Conservation (phyloP, 2,113 vertebrate species). For the Myxocyprinus asiaticus region DNA sequence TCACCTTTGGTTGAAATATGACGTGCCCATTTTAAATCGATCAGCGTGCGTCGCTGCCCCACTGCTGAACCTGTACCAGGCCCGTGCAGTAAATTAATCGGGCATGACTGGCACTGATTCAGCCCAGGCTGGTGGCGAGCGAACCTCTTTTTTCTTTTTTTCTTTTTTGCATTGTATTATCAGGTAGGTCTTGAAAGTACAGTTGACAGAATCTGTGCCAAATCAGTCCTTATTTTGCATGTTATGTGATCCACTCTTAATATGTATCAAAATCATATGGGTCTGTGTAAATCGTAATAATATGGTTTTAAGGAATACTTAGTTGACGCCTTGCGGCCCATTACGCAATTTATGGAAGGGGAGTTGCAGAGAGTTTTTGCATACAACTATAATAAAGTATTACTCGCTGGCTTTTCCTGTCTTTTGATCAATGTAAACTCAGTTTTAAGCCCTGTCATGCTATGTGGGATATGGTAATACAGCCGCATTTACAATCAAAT, state of each 20-base stretch:
- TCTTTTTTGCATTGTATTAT: no score
- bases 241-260: no score
- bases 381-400: background rate
- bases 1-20: conserved; percentile 29
- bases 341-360: background rate
- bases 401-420: background rate
- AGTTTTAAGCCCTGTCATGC: background rate
- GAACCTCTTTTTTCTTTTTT: no score
- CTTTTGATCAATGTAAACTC: background rate
- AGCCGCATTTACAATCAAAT: background rate
- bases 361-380: background rate
- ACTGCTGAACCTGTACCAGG: background rate
- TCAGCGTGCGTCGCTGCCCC: background rate
- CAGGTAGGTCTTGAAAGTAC: no score
- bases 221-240: no score
- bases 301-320: no score
- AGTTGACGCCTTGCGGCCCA: background rate
- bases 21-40: conserved; percentile 36
- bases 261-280: no score
- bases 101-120: background rate
- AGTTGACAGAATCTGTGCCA: no score
- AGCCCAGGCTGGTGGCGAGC: no score
- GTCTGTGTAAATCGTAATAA: no score
- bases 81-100: background rate
- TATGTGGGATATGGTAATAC: background rate